Conservation (phyloP, 2,797 vertebrate genomes). For the Lagodon rhomboides region DNA sequence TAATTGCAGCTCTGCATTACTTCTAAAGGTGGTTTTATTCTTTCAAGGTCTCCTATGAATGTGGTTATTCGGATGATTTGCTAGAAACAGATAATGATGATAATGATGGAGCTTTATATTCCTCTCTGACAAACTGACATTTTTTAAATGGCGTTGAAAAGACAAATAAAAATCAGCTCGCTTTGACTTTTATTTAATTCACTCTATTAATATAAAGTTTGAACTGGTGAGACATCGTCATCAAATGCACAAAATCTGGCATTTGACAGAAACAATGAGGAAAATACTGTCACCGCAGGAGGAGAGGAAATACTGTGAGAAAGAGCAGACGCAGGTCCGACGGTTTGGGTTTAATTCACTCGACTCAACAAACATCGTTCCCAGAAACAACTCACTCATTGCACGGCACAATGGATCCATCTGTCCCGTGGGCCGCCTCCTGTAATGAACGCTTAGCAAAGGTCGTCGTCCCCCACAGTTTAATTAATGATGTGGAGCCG, state of each 20-base stretch:
- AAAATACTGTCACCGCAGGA: background rate
- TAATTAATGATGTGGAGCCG: slow-evolving; percentile 20
- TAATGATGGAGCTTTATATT: background rate
- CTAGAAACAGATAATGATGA: background rate
- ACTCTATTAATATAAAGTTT: background rate
- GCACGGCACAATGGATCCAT: background rate
- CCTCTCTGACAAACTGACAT: background rate
- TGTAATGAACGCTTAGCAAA: slow-evolving; percentile 23
- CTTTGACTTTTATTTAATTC: background rate
- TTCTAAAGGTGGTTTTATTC: background rate
- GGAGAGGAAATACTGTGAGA: background rate
- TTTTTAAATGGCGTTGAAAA: background rate
- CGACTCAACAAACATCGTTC: slow-evolving; percentile 1
- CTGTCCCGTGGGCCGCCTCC: background rate
- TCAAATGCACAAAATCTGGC: background rate
- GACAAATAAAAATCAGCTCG: background rate
- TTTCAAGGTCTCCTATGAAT: background rate
- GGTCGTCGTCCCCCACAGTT: slow-evolving; percentile 36
- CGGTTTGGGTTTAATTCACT: background rate
- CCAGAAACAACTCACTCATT: background rate
- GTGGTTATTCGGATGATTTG: background rate
- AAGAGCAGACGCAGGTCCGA: background rate
- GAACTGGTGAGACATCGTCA: too few species aligned
- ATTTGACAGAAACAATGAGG: background rate
- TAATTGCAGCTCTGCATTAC: background rate